Conservation (phyloP, 2,888 invertebrate genomes). For the Calameuta filiformis region DNA sequence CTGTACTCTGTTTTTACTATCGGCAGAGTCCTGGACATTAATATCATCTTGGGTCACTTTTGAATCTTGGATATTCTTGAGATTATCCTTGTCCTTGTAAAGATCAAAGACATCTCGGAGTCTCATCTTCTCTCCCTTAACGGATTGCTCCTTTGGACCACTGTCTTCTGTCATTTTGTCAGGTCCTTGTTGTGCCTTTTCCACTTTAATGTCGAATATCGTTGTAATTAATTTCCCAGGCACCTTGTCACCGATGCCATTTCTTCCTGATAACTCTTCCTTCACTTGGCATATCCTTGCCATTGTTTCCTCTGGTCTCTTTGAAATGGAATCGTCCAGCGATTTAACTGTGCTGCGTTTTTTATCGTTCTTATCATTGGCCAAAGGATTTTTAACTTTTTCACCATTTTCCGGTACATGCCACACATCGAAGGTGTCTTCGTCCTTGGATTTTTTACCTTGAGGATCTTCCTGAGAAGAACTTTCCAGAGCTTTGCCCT, state of each 20-base stretch:
- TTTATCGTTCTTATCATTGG: not conserved
- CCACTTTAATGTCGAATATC: not conserved
- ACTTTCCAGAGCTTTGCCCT: not conserved
- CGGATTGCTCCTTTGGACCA: not conserved
- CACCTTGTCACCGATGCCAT: not conserved
- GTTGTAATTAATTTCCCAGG: not conserved
- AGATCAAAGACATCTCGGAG: not conserved
- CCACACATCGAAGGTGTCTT: not conserved
- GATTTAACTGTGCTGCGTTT: not conserved
- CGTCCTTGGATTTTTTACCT: not conserved
- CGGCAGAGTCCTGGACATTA: not conserved
- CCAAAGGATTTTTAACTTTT: not conserved
- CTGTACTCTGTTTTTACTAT: not conserved
- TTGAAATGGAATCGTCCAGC: not conserved
- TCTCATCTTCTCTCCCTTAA: not conserved
- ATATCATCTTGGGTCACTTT: not conserved
- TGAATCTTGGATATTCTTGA: not conserved
- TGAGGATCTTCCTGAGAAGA: not conserved
- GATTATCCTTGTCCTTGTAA: not conserved
- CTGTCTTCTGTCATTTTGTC: not conserved
- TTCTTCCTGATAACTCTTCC: not conserved
- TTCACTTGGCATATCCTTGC: not conserved
- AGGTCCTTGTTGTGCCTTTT: not conserved
- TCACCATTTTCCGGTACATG: not conserved
- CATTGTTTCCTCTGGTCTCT: not conserved